phyloP scores from a whole-genome alignment of 2,797 vertebrate genomes.

The Momotus momota region DNA sequence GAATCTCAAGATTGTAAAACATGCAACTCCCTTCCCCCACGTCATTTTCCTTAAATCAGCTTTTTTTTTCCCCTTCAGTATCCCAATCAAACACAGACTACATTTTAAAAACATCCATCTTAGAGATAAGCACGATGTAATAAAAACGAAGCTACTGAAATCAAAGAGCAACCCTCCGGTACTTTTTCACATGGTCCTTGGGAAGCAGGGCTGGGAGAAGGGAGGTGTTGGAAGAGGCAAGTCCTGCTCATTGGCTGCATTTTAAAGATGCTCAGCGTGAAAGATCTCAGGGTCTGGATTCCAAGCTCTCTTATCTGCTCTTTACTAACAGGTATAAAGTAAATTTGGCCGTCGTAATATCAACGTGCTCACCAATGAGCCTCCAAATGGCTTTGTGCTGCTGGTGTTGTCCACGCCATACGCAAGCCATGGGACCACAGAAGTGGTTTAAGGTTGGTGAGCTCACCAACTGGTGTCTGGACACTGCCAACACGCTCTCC shows the following conservation, averaged over 20 bases:
- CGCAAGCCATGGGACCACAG: background rate
- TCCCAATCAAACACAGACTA: background rate
- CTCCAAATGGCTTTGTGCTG: background rate
- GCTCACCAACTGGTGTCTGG: background rate
- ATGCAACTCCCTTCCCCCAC: background rate
- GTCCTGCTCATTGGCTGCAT: background rate
- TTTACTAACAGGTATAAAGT: background rate
- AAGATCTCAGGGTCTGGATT: background rate
- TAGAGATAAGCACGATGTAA: background rate
- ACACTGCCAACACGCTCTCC: background rate
- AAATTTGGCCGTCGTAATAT: background rate
- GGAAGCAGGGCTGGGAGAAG: background rate
- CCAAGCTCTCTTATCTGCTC: background rate
- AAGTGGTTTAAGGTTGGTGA: background rate
- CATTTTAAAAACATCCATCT: background rate
- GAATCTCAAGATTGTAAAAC: conserved; percentile 35
- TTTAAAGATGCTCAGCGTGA: background rate
- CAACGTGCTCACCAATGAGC: background rate
- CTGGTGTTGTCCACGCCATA: background rate
- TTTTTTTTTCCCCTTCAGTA: background rate
- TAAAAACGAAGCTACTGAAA: background rate
- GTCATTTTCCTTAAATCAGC: conserved; percentile 6
- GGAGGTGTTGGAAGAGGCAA: background rate
- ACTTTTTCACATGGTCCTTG: background rate
- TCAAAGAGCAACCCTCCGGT: background rate